Base-by-base conservation (phyloP, 2,797 vertebrate species). In the Micrastur ruficollis region DNA sequence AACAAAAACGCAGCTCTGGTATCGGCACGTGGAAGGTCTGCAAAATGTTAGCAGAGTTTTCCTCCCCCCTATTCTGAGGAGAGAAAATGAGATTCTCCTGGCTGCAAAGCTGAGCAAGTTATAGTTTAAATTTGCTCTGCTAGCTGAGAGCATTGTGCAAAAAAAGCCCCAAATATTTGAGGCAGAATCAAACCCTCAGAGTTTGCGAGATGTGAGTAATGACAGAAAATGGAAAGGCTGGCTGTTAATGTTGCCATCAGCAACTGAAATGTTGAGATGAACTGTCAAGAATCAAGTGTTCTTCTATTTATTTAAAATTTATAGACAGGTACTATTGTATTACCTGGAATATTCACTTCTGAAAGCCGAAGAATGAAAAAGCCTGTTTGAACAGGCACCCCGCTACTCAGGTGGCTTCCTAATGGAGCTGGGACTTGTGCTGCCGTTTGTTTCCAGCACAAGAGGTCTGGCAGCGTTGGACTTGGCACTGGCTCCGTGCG, bases 301-400 rank as follows among this genome's bases (percentile, higher is more conserved):
- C 31, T 86, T 25, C 44, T 67, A 36, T 71, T 42, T 86, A 81
- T 93, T 88, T 91, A 65, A 56, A 95, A 87, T 78, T 68, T 82
- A 79, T 72, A 55, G 80, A n/a, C 55, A 74, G 56, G 5, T 65
- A 27, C 25, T 38, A 14, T 62, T 84, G 18, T 72, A 47, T 84
- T 89, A 86, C 67, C 52, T 78, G 50, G n/a, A 63, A 87, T 93
- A 83, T 52, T 78, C 44, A 53, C 23, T 89, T 94, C 46, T 81
- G 70, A 88, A 68, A 85, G 32, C 15, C 58, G 53, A 89, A 83
- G 75, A 68, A 81, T 26, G 38, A 40, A 62, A 65, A 18, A 68
- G 7, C 32, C 31, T 38, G 11, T 75, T 71, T 53, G 38, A 83
- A 67, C 1, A 0, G 46, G 29, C 0, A 0, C n/a, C 42, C 19